These are phyloP conservation scores for Pachypanchax playfairii DNA, from an alignment of 2,113 vertebrate genomes.

Conservation along the genomic window DNA sequence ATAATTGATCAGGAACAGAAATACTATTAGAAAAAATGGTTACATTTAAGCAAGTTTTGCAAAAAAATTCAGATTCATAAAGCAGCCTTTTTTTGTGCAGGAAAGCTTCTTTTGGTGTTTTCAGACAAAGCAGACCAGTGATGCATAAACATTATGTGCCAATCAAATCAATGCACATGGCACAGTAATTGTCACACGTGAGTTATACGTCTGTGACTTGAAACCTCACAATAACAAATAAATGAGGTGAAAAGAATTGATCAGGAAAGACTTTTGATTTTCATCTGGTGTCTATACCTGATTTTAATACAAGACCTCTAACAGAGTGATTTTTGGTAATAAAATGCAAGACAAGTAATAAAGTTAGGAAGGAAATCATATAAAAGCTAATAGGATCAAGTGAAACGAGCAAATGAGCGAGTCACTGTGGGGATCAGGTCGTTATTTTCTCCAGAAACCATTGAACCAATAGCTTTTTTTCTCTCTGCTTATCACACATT, in stretches of 20 bases:
- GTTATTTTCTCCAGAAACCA: constrained; percentile 32
- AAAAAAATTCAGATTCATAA: too few species aligned
- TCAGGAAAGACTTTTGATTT: neutral
- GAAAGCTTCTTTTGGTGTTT: neutral
- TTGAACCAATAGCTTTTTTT: constrained; percentile 2
- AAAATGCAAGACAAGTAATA: constrained; percentile 20
- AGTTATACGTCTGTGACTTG: neutral
- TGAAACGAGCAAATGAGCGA: constrained; percentile 34
- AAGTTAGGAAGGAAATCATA: constrained; percentile 21
- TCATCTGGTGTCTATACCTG: neutral
- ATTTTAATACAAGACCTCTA: constrained; percentile 2
- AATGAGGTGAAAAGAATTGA: neutral
- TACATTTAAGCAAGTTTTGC: neutral
- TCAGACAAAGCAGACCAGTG: neutral
- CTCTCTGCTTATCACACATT: constrained; percentile 31
- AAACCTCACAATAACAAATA: neutral
- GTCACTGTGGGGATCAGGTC: constrained; percentile 24
- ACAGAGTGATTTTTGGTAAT: constrained; percentile 16
- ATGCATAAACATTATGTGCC: neutral
- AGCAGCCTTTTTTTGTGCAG: neutral
- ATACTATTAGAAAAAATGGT: neutral
- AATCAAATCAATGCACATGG: neutral
- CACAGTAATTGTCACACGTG: neutral
- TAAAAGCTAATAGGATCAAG: constrained; percentile 25
- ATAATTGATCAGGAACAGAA: neutral